phyloP scores from a whole-genome alignment of 2,113 vertebrate species.

The Phoxinus phoxinus region DNA sequence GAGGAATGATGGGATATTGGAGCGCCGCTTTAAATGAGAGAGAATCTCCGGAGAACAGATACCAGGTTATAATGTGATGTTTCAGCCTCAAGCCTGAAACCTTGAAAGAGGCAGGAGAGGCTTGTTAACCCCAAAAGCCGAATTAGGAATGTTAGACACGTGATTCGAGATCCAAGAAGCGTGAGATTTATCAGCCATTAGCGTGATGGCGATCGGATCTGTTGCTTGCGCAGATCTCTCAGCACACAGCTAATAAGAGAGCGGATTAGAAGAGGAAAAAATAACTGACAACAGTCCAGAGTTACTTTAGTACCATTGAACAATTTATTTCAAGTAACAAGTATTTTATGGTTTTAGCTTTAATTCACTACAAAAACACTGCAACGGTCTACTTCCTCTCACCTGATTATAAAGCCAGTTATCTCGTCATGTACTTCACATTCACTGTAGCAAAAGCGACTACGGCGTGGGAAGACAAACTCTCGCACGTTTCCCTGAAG shows the following conservation, averaged over 20 bases:
- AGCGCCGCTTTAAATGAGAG: constrained; percentile 36
- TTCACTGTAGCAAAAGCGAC: constrained; percentile 4
- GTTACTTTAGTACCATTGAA: no score
- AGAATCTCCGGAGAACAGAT: constrained; percentile 22
- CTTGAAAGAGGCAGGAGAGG: background rate
- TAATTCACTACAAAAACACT: background rate
- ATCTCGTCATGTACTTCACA: background rate
- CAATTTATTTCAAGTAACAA: background rate
- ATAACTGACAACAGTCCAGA: no score
- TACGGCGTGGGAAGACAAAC: background rate
- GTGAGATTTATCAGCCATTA: background rate
- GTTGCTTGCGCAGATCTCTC: no score
- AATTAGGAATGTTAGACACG: background rate
- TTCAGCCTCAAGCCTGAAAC: constrained; percentile 15
- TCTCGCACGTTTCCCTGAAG: constrained; percentile 5
- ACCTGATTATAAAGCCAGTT: background rate
- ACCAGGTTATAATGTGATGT: constrained; percentile 5
- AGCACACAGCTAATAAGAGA: no score
- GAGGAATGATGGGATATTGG: constrained; percentile 50
- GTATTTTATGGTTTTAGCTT: background rate
- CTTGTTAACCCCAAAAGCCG: constrained; percentile 15
- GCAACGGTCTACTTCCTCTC: background rate
- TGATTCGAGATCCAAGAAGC: constrained; percentile 1
- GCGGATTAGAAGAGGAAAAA: no score
- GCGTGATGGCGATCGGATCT: no score